Evolutionary conservation across 2,888 invertebrate species (phyloP), one percentile per base, ranked within the genome.

Genomic region (Tipula vernalis): DNA sequence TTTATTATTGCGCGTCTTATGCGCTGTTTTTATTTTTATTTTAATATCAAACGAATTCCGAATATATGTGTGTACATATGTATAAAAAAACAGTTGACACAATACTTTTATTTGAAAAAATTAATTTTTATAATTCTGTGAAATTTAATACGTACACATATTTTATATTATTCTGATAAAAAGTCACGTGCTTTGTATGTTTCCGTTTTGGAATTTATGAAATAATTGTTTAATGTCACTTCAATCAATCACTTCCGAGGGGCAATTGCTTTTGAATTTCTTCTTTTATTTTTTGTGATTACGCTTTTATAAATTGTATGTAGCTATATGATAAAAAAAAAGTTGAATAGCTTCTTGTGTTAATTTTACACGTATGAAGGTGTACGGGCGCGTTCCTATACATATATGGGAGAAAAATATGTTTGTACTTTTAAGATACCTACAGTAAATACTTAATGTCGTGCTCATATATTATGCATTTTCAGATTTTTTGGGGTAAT

Each of bases 151-250:
- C 71, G 71, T 71, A 71, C 18, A 28, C 10, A 71, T 28, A 71
- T 71, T 71, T 28, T 71, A 10, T 28, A 28, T 71, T 28, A 71
- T 71, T 28, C 71, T 71, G 71, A 71, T 71, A 71, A 71, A 71
- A 28, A 28, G 71, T 71, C 71, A 71, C 71, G 71, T 71, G 71
- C 71, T 28, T 71, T 71, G 71, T 71, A 71, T 71, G 28, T 71
- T 71, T 71, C 71, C 71, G 71, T 71, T 71, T 71, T 71, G 71
- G 71, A 71, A 71, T 71, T 71, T 71, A 71, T 71, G 71, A 71
- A 71, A 71, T 71, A 71, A 71, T 71, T 71, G 28, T 28, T 57
- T 71, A 71, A 71, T 71, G 71, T 28, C 71, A 71, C 71, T 71
- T 71, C 71, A 71, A 71, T 71, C 71, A 71, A 71, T 71, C 28